Conservation (phyloP, 2,797 vertebrate genomes). For the Thalassophryne amazonica region DNA sequence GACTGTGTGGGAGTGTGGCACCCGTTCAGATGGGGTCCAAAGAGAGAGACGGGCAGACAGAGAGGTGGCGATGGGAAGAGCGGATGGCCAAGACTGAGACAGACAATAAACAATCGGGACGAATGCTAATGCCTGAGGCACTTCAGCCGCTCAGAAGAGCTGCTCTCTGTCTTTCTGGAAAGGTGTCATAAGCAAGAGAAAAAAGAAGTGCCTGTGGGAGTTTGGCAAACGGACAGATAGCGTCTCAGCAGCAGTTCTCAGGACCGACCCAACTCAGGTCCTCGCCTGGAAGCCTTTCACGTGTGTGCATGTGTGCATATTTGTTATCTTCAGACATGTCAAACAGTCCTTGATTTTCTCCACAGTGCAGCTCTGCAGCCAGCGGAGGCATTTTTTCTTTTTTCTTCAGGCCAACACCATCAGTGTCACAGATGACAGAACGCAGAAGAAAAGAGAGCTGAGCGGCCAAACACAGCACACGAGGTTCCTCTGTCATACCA, state of each 20-base stretch:
- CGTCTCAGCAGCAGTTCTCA: conserved; percentile 35
- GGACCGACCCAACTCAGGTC: too few relatives aligned
- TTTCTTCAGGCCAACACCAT: conserved; percentile 38
- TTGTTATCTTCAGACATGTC: conserved; percentile 30
- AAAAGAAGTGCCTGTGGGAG: conserved; percentile 8
- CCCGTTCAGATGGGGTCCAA: conserved; percentile 37
- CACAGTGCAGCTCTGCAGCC: not conserved
- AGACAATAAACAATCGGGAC: conserved; percentile 22
- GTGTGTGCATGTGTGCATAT: conserved; percentile 13
- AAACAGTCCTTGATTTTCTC: conserved; percentile 39
- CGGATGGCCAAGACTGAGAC: conserved; percentile 2
- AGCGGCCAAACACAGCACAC: conserved; percentile 31
- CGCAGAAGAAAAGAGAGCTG: conserved; percentile 10
- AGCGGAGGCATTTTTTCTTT: not conserved
- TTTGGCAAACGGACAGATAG: conserved; percentile 14
- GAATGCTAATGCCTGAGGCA: conserved; percentile 13
- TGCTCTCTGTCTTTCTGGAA: conserved; percentile 19
- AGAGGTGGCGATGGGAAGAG: conserved; percentile 16
- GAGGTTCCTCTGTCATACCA: conserved; percentile 37
- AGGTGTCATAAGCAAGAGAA: conserved; percentile 10
- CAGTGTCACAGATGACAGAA: conserved; percentile 39
- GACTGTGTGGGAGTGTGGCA: conserved; percentile 60
- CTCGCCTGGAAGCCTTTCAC: conserved; percentile 7
- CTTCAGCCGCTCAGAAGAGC: conserved; percentile 5
- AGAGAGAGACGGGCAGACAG: conserved; percentile 24